A percentile compares a stretch with the other conserved stretches of the same genome.
Evolutionary conservation across 2,113 vertebrate genomes (phyloP).

Genomic region (Gobiocypris rarus): DNA sequence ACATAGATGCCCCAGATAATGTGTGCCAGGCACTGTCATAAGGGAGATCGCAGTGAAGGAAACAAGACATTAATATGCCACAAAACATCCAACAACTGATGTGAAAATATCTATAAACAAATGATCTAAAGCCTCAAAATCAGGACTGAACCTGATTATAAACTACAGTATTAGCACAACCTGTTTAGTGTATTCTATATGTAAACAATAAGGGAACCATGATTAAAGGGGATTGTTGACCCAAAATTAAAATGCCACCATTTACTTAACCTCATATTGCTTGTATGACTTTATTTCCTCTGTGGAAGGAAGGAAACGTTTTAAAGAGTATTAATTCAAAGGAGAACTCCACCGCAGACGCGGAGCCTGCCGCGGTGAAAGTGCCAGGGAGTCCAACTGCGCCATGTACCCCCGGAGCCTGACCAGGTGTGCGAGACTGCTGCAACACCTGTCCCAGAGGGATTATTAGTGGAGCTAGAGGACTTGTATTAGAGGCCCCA

Average conservation of each 20-base stretch:
- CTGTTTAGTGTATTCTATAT: background rate
- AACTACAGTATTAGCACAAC: background rate
- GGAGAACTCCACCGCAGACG: no score
- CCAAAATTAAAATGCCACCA: background rate
- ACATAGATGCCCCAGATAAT: conserved; percentile 63
- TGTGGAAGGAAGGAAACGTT: background rate
- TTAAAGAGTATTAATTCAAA: background rate
- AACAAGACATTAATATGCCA: conserved; percentile 54
- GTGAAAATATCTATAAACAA: conserved; percentile 30
- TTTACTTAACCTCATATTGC: background rate
- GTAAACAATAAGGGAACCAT: no score
- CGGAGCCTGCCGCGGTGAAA: no score
- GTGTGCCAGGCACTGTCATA: conserved; percentile 50
- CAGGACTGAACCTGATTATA: background rate
- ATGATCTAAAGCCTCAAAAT: conserved; percentile 11
- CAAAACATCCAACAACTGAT: conserved; percentile 45
- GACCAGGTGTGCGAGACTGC: no score
- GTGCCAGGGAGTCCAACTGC: no score
- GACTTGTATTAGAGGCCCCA: no score
- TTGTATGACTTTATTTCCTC: background rate
- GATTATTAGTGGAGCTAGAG: no score
- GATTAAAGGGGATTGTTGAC: no score
- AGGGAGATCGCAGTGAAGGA: conserved; percentile 47
- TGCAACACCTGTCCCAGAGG: no score
- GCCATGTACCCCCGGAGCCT: no score